Base-by-base conservation (phyloP, 2,797 vertebrate genomes). In the Sorex maritimensis region DNA sequence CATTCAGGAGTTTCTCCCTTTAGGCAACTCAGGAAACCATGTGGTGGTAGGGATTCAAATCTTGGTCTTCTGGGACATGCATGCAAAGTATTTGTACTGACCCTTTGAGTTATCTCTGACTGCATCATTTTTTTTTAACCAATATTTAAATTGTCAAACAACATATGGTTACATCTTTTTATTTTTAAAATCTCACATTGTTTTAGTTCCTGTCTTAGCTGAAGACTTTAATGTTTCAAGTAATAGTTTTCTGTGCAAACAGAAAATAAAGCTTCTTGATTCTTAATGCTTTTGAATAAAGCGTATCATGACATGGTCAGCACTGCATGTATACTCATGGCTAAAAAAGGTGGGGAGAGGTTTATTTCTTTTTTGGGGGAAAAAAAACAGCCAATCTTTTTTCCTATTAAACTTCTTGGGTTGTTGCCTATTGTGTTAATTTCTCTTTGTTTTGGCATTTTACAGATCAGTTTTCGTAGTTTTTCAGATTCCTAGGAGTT, bases 281-380 rank as follows among this genome's bases (percentile, higher is more conserved):
- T 77, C 86, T 88, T 95, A 78, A 77, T 67, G 90, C 4, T 88
- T 84, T 11, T 94, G 63, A 89, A 63, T 94, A 94, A 91, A 92
- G 80, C 21, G 0, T 92, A 41, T 81, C 46, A 91, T 17, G 38
- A 84, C 81, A 75, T 81, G 93, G 72, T 90, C 71, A 90, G 19
- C 79, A 67, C 6, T 92, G 74, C 49, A 28, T 68, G 2, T 34
- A 72, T 85, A 78, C 19, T 94, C n/a, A 38, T 69, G 75, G 72
- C 81, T 46, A 92, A 86, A 84, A 0, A 2, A 49, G 46, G 46
- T 49, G 34, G 46, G 46, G 46, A 49, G 46, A 67, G 6, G 92
- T 34, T 79, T 87, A 68, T 95, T 94, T 77, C 79, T 95, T 92
- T 92, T 41, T 90, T 34, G 34, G 34, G 38, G 72, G 84, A 82